Percentiles rank a stretch among this genome's conserved stretches.
Conservation (phyloP, 1,140 invertebrate genomes). For the Leptinotarsa undecemlineata region DNA sequence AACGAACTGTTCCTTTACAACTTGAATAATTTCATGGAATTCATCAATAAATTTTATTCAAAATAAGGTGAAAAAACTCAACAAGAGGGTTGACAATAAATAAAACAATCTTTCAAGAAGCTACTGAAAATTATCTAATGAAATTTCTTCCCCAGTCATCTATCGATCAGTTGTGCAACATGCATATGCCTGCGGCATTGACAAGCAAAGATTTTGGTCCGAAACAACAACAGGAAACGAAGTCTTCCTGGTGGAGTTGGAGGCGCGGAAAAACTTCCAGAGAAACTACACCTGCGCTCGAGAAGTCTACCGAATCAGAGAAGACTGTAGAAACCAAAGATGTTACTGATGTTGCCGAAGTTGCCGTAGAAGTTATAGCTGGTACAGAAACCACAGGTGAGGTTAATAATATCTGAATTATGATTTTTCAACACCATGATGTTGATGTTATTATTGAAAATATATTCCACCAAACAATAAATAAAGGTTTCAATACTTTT, state of each 20-base stretch:
- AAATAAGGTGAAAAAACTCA: no score
- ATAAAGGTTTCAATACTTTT: no score
- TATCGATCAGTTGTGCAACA: constrained; percentile 54
- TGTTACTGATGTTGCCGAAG: constrained; percentile 12
- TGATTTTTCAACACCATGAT: neutral
- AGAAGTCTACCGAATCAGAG: constrained; percentile 49
- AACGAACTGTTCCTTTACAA: no score
- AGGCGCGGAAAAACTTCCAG: constrained; percentile 59
- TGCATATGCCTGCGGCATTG: constrained; percentile 55
- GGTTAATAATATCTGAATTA: neutral
- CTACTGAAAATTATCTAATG: no score
- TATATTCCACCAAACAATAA: neutral
- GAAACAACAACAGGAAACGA: constrained; percentile 47
- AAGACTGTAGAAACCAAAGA: constrained; percentile 42
- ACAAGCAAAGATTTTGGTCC: constrained; percentile 35
- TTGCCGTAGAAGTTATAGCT: neutral
- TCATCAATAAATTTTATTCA: no score
- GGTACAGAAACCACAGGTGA: constrained; percentile 18
- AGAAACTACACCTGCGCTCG: constrained; percentile 52
- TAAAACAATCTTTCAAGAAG: no score
- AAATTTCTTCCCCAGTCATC: constrained; percentile 41
- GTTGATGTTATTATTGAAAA: neutral
- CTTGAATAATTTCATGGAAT: no score
- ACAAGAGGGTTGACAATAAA: no score
- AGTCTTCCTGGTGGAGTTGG: constrained; percentile 77